Evolutionary conservation across 2,797 vertebrate species (phyloP).

Genomic region (Gambelia wislizenii): DNA sequence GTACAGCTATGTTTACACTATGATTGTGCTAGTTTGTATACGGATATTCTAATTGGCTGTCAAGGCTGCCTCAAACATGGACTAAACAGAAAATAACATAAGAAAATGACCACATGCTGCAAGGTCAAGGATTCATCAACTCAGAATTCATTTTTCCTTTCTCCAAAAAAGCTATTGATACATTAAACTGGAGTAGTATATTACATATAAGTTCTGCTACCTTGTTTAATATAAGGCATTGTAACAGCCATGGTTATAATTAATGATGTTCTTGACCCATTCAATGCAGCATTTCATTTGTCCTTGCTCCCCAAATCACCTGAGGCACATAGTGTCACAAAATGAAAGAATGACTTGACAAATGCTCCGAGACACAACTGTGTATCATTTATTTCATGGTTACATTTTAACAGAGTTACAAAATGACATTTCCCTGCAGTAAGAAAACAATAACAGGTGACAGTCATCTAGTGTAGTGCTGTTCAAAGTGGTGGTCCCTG

Average conservation of each 20-base stretch:
- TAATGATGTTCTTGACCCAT: conserved; percentile 41
- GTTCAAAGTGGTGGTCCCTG: too few relatives aligned
- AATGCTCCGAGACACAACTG: conserved; percentile 47
- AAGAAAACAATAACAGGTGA: conserved; percentile 47
- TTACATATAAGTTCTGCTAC: conserved; percentile 24
- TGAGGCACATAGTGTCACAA: conserved; percentile 16
- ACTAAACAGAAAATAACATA: too few relatives aligned
- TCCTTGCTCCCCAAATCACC: conserved; percentile 36
- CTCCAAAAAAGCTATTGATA: conserved; percentile 2
- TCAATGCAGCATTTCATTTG: conserved; percentile 41
- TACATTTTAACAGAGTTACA: conserved; percentile 59
- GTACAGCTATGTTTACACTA: too few relatives aligned
- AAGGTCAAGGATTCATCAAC: not conserved
- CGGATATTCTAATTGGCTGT: too few relatives aligned
- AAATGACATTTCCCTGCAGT: conserved; percentile 33
- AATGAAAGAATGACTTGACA: conserved; percentile 51
- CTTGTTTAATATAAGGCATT: not conserved
- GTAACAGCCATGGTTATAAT: conserved; percentile 29
- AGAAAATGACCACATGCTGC: not conserved
- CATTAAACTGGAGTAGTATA: conserved; percentile 7
- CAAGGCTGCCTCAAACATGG: too few relatives aligned
- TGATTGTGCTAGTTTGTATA: too few relatives aligned
- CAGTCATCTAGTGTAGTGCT: conserved; percentile 16
- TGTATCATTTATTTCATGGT: conserved; percentile 45
- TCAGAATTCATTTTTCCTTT: not conserved